A percentile compares a stretch with the other conserved stretches of the same genome.
phyloP scores from a whole-genome alignment of 2,888 invertebrate species.

The Pseudoips prasinana region DNA sequence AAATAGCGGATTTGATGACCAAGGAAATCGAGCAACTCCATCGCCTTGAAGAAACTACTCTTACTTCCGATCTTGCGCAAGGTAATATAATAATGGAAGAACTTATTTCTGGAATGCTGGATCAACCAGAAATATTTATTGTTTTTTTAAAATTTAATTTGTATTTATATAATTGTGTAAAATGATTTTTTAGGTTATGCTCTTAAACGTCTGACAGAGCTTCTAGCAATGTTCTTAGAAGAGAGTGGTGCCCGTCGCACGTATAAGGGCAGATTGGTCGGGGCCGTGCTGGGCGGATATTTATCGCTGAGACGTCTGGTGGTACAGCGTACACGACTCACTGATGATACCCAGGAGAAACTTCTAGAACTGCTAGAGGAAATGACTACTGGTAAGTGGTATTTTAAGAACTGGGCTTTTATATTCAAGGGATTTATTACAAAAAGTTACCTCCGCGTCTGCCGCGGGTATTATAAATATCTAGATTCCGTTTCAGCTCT shows the following conservation, averaged over 20 bases:
- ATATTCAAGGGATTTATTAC: too few relatives aligned
- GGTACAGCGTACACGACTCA: conserved; percentile 95
- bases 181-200: conserved; percentile 85
- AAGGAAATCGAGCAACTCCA: conserved; percentile 94
- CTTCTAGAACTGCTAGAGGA: conserved; percentile 96
- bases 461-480: too few relatives aligned
- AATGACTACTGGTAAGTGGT: conserved; percentile 90
- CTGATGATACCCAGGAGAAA: conserved; percentile 98
- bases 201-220: conserved; percentile 93
- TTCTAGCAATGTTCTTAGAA: conserved; percentile 93
- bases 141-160: too few relatives aligned
- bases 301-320: conserved; percentile 94
- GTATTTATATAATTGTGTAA: too few relatives aligned
- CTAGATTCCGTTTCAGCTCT: too few relatives aligned
- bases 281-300: conserved; percentile 96
- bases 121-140: too few relatives aligned
- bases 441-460: too few relatives aligned
- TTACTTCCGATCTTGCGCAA: conserved; percentile 96
- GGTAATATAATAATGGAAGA: conserved; percentile 70
- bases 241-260: conserved; percentile 93
- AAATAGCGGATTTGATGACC: conserved; percentile 92
- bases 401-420: too few relatives aligned
- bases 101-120: too few relatives aligned
- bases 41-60: conserved; percentile 93
- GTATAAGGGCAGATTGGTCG: conserved; percentile 94